phyloP scores from a whole-genome alignment of 1,140 invertebrate species.

The Bombus haemorrhoidalis region DNA sequence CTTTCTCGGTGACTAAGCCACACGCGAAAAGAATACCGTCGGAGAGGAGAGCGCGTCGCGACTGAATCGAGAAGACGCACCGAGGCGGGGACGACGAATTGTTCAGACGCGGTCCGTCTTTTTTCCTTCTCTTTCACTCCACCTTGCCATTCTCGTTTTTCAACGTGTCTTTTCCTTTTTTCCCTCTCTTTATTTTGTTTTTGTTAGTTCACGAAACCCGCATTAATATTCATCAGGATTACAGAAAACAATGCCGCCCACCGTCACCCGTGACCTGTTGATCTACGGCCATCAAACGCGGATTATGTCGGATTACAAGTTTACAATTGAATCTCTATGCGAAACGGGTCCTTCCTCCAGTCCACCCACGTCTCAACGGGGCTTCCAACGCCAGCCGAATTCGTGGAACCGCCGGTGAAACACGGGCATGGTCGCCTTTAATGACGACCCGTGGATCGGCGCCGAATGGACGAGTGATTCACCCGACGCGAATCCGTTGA shows the following conservation, averaged over 20 bases:
- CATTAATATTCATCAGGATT: conserved; percentile 81
- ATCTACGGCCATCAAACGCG: conserved; percentile 73
- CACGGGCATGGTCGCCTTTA: conserved; percentile 32
- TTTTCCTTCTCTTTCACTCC: neutral
- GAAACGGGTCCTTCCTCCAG: conserved; percentile 40
- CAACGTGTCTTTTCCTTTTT: neutral
- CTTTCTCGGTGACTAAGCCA: conserved; percentile 75
- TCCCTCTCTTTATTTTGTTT: neutral
- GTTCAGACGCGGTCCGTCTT: neutral
- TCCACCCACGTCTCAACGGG: conserved; percentile 47
- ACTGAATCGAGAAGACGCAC: neutral
- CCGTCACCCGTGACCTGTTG: conserved; percentile 76
- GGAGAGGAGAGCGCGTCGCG: conserved; percentile 21
- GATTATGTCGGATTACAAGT: conserved; percentile 78
- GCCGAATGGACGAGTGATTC: conserved; percentile 34
- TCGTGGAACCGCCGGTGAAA: conserved; percentile 33
- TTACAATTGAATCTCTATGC: conserved; percentile 77
- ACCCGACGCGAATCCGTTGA: neutral
- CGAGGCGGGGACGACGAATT: conserved; percentile 21
- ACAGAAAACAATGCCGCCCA: conserved; percentile 78
- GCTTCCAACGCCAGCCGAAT: conserved; percentile 29
- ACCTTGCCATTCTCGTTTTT: neutral
- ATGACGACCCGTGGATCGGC: conserved; percentile 23
- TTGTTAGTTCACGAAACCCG: conserved; percentile 63
- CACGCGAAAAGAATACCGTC: conserved; percentile 80